Evolutionary conservation across 2,797 vertebrate species (phyloP), one percentile per base, ranked within the genome.

Genomic region (Cirrhinus mrigala): DNA sequence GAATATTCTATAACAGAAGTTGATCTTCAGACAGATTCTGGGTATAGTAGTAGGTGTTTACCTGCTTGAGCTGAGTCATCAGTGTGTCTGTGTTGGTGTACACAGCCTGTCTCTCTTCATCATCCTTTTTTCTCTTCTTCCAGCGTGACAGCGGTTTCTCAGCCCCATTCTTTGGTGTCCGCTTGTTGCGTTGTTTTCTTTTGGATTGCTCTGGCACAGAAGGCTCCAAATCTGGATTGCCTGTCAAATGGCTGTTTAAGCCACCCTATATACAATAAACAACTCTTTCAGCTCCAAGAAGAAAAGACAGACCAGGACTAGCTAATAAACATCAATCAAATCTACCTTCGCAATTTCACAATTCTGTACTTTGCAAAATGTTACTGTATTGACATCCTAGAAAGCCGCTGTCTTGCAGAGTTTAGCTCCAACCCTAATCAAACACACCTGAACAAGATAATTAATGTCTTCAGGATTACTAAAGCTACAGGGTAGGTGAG

Each of bases 101-200:
- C 82, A 96, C 58, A 2, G 89, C 87, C 54, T 94, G 94, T 20
- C 96, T 96, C 83, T 97, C 97, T 52, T 98, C 97, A 24, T 97
- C 97, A 5, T 98, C 97, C 78, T 94, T 98, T 89, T 95, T 99
- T 79, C 97, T 96, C 90, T 97, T 97, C 92, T 99, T 99, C 89
- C 94, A 96, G 44, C 97, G 95, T 69, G 97, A 95, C 4, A 93
- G 92, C 1, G 94, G 93, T 89, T 95, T 95, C 91, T 98, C 98
- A 73, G 94, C 90, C 0, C 93, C 93, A 1, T 50, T 76, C 87
- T 94, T 96, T 79, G 95, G 96, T 27, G 94, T 86, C 85, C 97
- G 93, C 90, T 98, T 99, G 87, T 92, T 96, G 87, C 96, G 96
- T 68, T 97, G 98, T 92, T 97, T 98, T 87, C 73, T 93, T 89